Conservation (phyloP, 2,797 vertebrate genomes). For the Falco biarmicus region DNA sequence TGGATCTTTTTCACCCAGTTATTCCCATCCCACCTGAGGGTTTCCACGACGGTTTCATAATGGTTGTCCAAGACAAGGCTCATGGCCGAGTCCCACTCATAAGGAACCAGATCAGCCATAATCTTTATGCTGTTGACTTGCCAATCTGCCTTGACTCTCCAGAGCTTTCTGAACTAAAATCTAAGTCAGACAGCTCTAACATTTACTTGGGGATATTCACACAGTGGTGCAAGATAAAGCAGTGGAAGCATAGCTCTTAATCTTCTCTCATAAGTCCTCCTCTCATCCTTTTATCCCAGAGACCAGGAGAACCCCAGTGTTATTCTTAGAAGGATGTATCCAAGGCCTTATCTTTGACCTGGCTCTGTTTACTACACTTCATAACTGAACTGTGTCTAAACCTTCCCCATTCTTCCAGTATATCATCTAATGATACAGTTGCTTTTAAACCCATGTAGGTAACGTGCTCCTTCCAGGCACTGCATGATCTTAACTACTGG, state of each 20-base stretch:
- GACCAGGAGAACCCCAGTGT: neutral
- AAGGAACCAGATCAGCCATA: neutral
- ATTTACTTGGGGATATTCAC: neutral
- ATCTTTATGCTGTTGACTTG: neutral
- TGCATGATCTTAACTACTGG: neutral
- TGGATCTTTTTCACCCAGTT: neutral
- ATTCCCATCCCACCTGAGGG: neutral
- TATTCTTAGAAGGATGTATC: accelerated
- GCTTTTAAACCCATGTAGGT: neutral
- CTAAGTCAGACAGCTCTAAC: neutral
- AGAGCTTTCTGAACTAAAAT: neutral
- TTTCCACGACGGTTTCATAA: neutral
- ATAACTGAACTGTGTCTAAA: neutral
- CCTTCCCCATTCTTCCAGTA: neutral
- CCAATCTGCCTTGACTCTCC: neutral
- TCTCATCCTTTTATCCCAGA: neutral
- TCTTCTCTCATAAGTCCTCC: neutral
- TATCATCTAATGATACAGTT: neutral
- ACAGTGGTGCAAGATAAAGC: neutral
- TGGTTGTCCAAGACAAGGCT: neutral
- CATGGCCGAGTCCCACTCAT: accelerated
- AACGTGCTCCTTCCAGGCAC: neutral
- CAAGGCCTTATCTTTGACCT: neutral
- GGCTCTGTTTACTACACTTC: neutral
- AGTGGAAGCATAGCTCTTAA: neutral